phyloP scores from a whole-genome alignment of 2,797 vertebrate genomes.

The Pygocentrus nattereri region DNA sequence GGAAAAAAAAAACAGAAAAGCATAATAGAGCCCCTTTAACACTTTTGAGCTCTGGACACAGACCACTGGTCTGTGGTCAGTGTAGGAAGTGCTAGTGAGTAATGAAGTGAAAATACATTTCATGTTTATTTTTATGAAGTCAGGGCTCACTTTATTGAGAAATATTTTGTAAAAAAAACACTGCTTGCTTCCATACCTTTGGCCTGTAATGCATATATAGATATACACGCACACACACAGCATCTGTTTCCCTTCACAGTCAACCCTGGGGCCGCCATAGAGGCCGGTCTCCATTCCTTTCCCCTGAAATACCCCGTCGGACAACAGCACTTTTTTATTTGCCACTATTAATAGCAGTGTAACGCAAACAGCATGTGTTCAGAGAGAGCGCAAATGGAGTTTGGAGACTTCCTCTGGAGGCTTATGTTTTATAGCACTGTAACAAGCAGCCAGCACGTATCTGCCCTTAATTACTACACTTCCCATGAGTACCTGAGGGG shows the following conservation, averaged over 20 bases:
- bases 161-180: not conserved
- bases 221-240: slow-evolving; percentile 19
- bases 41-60: too few species aligned
- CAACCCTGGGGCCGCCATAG: slow-evolving; percentile 60
- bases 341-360: slow-evolving; percentile 67
- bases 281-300: slow-evolving; percentile 49
- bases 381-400: slow-evolving; percentile 15
- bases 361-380: slow-evolving; percentile 74
- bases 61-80: too few species aligned
- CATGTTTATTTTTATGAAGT: too few species aligned
- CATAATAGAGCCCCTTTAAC: too few species aligned
- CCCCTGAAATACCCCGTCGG: slow-evolving; percentile 58
- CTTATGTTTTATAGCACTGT: slow-evolving; percentile 62
- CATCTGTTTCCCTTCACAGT: slow-evolving; percentile 77
- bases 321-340: slow-evolving; percentile 62
- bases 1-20: too few species aligned
- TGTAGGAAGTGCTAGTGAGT: too few species aligned
- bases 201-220: not conserved
- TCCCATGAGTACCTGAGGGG: slow-evolving; percentile 68
- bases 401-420: slow-evolving; percentile 62
- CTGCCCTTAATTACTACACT: slow-evolving; percentile 74
- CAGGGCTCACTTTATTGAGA: too few species aligned
- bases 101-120: too few species aligned
- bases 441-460: slow-evolving; percentile 71
- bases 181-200: not conserved